Percentiles rank a stretch among this genome's conserved stretches.
Evolutionary conservation across 64 coral and sea anemone species (phyloP).

Genomic region (Montipora cactus): DNA sequence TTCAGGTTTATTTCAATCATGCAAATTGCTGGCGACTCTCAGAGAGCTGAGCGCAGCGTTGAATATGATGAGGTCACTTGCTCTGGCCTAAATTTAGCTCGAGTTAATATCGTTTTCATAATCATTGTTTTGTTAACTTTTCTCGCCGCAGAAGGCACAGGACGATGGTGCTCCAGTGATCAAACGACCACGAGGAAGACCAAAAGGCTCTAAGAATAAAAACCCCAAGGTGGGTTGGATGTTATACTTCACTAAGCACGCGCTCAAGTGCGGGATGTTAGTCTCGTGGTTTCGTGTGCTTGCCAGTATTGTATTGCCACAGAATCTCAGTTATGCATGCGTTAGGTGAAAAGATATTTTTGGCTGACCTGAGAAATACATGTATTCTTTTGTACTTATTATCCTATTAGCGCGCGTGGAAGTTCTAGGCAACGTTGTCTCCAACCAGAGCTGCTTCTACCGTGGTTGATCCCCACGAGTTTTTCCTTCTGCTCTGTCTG

Average conservation of each 20-base stretch:
- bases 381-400: not conserved
- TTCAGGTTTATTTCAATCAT: conserved; percentile 35
- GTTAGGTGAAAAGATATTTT: conserved; percentile 6
- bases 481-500: not conserved
- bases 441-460: too few relatives aligned
- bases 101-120: conserved; percentile 33
- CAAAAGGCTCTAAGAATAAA: conserved; percentile 91
- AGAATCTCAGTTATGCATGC: conserved; percentile 38
- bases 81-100: conserved; percentile 62
- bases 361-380: not conserved
- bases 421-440: not conserved
- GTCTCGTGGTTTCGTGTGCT: not conserved
- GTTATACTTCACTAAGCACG: not conserved
- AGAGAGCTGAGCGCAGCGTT: not conserved
- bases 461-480: too few relatives aligned
- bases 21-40: not conserved
- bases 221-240: conserved; percentile 78
- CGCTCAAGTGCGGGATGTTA: not conserved
- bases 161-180: conserved; percentile 78
- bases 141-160: conserved; percentile 66
- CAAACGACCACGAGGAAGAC: conserved; percentile 83
- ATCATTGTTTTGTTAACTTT: conserved; percentile 52
- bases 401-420: not conserved
- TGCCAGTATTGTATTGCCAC: conserved; percentile 14
- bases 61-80: conserved; percentile 31